phyloP scores from a whole-genome alignment of 2,888 invertebrate genomes.

The Zhengitettix transpicula region DNA sequence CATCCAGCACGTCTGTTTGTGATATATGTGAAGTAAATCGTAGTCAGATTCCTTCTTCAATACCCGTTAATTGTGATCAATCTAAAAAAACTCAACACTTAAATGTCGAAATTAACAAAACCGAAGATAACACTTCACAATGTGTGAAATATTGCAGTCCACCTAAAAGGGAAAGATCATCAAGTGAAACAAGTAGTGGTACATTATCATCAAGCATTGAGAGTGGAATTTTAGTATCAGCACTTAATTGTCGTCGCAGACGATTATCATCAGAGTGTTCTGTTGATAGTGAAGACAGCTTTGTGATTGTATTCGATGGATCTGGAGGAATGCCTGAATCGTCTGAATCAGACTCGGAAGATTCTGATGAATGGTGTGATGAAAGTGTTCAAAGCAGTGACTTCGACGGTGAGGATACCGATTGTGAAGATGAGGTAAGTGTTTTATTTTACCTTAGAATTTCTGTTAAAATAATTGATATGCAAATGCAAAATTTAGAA shows the following conservation, averaged over 20 bases:
- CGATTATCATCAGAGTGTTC: slow-evolving; percentile 16
- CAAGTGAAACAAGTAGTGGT: background rate
- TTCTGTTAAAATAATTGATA: too few relatives aligned
- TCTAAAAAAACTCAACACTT: background rate
- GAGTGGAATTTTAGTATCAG: background rate
- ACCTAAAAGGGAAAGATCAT: background rate
- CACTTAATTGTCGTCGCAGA: background rate
- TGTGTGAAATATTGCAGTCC: background rate
- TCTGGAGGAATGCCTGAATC: slow-evolving; percentile 4
- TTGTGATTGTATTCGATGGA: slow-evolving; percentile 16
- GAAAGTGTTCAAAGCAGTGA: slow-evolving; percentile 4
- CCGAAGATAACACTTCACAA: background rate
- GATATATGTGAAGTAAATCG: background rate
- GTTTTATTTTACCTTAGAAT: background rate
- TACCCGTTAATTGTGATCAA: background rate
- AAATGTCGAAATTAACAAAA: background rate
- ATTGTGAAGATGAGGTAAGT: slow-evolving; percentile 3
- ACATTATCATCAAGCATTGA: background rate
- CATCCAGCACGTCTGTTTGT: background rate
- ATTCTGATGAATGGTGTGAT: slow-evolving; percentile 7
- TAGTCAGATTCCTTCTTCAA: background rate
- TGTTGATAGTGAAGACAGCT: slow-evolving; percentile 18
- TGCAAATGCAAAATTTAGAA: too few relatives aligned
- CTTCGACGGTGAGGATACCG: slow-evolving; percentile 5
- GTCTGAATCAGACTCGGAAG: slow-evolving; percentile 6